Conservation (phyloP, 2,888 invertebrate genomes). For the Pyrrhia umbra region DNA sequence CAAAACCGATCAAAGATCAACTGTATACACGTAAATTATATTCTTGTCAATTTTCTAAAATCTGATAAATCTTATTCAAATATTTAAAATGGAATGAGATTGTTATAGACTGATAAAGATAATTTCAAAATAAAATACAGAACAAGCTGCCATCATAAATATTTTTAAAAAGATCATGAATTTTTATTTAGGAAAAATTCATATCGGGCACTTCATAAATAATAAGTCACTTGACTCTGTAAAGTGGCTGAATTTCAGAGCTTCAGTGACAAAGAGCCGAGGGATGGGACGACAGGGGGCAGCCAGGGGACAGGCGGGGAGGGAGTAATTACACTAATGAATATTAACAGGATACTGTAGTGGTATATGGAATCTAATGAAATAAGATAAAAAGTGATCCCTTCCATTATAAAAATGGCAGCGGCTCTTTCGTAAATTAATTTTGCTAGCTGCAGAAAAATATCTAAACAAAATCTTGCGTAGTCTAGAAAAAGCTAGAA, state of each 20-base stretch:
- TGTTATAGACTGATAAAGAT: background rate
- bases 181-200: slow-evolving; percentile 67
- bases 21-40: no score
- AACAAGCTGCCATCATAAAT: slow-evolving; percentile 30
- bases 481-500: slow-evolving; percentile 35
- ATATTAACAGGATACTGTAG: slow-evolving; percentile 71
- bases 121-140: slow-evolving; percentile 21
- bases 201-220: slow-evolving; percentile 71
- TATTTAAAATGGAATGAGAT: background rate
- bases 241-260: slow-evolving; percentile 64
- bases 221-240: slow-evolving; percentile 66
- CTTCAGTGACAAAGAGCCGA: slow-evolving; percentile 49
- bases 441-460: slow-evolving; percentile 42
- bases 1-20: no score
- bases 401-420: slow-evolving; percentile 46
- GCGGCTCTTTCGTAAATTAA: slow-evolving; percentile 48
- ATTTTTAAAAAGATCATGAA: slow-evolving; percentile 53
- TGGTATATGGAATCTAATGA: slow-evolving; percentile 58
- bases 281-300: slow-evolving; percentile 13
- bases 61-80: background rate
- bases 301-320: slow-evolving; percentile 20
- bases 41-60: background rate
- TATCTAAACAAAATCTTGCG: slow-evolving; percentile 39
- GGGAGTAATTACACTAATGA: slow-evolving; percentile 75
- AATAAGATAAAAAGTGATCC: slow-evolving; percentile 58